Base-by-base conservation (phyloP, 2,888 invertebrate species). In the Pecten maximus region DNA sequence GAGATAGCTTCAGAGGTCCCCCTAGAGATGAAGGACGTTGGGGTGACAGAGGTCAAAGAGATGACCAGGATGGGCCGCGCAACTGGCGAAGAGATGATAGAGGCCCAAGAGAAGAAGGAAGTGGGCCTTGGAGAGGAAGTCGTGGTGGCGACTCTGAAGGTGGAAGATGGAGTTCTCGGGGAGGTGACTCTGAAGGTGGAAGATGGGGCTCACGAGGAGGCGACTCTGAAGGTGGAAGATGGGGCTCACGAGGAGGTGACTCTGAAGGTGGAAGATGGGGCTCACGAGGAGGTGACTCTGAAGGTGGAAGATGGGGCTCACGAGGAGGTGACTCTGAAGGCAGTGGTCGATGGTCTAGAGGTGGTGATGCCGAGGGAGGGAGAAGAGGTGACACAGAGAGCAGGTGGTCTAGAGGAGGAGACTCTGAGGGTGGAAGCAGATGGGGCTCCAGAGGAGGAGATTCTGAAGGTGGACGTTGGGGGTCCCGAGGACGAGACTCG, bases 11-110 rank as follows among this genome's bases (percentile, higher is more conserved):
- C 74, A 87, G 89, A 90, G 39, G 87, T 54, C 28, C 90, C 90
- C n/a, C 44, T 86, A 48, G 92, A 86, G 91, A 87, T 90, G 89
- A 87, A 90, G 86, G 88, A 88, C 87, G 88, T 39, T 40, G 87
- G 48, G 48, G 60, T 89, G 91, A 91, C 60, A 86, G 89, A 88
- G 91, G 89, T 15, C 90, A 88, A 23, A 89, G 91, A 35, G 92
- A 90, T 40, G 93, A 91, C 23, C 86, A 88, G 23, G 91, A 90
- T n/a, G 90, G 90, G 40, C 89, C 91, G 23, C 44, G 91, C 74
- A 40, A 35, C 28, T 87, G 90, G 54, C 88, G 90, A 12, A 90
- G 93, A 74, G 93, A 92, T n/a, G 93, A 93, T 35, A 90, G 92
- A 40, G 91, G 90, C 23, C 91, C 91, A 88, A 89, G 91, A 40